phyloP scores from a whole-genome alignment of 2,888 invertebrate species.

The Syrphus vitripennis region DNA sequence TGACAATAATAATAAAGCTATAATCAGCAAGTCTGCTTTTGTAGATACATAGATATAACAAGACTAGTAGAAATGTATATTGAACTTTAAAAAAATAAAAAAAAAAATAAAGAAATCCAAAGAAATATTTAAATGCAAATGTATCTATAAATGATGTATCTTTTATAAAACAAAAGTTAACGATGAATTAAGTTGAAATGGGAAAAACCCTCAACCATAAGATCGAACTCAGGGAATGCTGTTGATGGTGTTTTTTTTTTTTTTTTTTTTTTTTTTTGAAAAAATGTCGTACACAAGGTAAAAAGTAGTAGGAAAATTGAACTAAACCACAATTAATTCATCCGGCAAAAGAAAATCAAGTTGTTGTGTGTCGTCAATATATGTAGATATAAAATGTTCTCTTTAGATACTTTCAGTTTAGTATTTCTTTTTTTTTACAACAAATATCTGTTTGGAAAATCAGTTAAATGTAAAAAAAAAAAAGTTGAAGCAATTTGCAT shows the following conservation, averaged over 20 bases:
- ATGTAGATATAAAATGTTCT: background rate
- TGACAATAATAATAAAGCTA: conserved; percentile 57
- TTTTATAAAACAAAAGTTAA: conserved; percentile 55
- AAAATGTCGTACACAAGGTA: conserved; percentile 32
- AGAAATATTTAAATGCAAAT: conserved; percentile 66
- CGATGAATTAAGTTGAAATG: conserved; percentile 36
- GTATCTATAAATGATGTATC: conserved; percentile 36
- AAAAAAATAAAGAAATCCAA: background rate
- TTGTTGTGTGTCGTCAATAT: conserved; percentile 65
- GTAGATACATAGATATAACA: background rate
- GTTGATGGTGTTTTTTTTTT: background rate
- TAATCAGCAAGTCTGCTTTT: conserved; percentile 16
- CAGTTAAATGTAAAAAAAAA: conserved; percentile 29
- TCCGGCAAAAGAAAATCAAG: conserved; percentile 70
- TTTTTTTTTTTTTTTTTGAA: background rate
- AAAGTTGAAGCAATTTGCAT: conserved; percentile 65
- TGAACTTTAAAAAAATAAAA: background rate
- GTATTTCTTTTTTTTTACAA: background rate
- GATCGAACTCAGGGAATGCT: conserved; percentile 50
- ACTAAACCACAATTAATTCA: conserved; percentile 69
- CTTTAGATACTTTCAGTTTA: background rate
- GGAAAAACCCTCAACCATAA: conserved; percentile 25
- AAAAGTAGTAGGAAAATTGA: conserved; percentile 47
- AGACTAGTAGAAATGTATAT: conserved; percentile 22
- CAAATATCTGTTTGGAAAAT: conserved; percentile 59